Evolutionary conservation across 2,113 vertebrate genomes (phyloP), one percentile per base, ranked within the genome.

Genomic region (Recurvirostra avosetta): DNA sequence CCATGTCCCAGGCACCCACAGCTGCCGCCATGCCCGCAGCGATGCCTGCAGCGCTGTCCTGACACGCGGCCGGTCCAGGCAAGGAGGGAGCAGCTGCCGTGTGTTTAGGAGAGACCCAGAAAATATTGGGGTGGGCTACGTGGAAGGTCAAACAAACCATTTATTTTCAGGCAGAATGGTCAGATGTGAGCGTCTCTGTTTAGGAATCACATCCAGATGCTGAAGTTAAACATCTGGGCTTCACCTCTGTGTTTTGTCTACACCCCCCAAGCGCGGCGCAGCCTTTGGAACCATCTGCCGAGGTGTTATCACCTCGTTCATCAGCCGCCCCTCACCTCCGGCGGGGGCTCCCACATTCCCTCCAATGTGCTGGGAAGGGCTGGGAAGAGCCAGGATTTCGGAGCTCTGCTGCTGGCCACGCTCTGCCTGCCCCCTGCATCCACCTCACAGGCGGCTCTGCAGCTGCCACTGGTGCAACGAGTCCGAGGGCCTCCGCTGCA

Each of bases 181-280:
- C 92, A 96, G 75, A 94, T 71, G 79, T 82, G 94, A 94, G 81
- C 0, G 47, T 90, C 86, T 96, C 80, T 96, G 94, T 92, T 97
- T 96, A 92, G 85, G 81, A 96, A 96, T 97, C 94, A 92, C 84
- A 96, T 96, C 94, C 96, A 97, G 94, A 96, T 97, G 96, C 92
- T 93, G 92, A 97, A 96, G 93, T 92, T 93, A 91, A 97, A 97
- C 96, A 95, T 97, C 94, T 96, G 95, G 96, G 75, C 79, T 92
- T 94, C 90, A 96, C 95, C 95, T 88, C 94, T 86, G 87, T 95
- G 95, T 93, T 97, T 91, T 96, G 91, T 90, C 92, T 97, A 80
- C 3, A 0, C 40, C 66, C 79, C 61, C 65, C 59, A 80, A 91
- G 72, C 0, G 1, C 34, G 11, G 65, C 9, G 16, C 72, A 85